Base-by-base conservation (phyloP, 2,888 invertebrate genomes). In the Lasioglossum morio region DNA sequence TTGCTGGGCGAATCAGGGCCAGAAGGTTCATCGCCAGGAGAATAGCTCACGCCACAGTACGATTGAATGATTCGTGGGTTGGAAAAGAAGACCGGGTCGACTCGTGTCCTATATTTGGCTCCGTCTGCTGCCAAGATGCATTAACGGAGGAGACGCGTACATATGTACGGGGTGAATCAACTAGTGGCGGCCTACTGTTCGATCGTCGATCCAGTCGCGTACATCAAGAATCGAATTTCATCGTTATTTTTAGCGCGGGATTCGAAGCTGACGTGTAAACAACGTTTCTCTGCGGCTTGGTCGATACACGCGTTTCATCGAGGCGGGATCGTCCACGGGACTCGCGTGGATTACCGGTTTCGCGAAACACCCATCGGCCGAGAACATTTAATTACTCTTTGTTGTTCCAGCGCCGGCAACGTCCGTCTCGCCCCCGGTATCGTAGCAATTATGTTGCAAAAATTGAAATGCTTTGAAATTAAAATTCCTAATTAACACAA, bases 141-240 rank as follows among this genome's bases (percentile, higher is more conserved):
- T 86, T 81, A 83, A 57, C 87, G 40, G 77, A 77, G 16, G 63
- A 72, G 77, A 79, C 77, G 82, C 37, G 37, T 69, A 46, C 46
- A 46, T 46, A 23, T 57, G 53, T 46, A 72, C 69, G 48, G 73
- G 75, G 57, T 79, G 87, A 87, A 83, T 87, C 84, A 81, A 82
- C 87, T 73, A 80, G 86, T 82, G 83, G 86, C 76, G 75, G 86
- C n/a, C 48, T 40, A 30, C 78, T 19, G 79, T 77, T 81, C 77
- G 87, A 80, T 87, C 82, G 78, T 76, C 81, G 53, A 80, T 87
- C 78, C 63, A 77, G 73, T 69, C 53, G 60, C 63, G 66, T 84
- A 72, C 79, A 79, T 87, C 76, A 78, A 77, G 82, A 81, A 72
- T 87, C 87, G 77, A 76, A 82, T 85, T 82, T 87, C 87, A 57